Conservation (phyloP, 2,888 invertebrate species). For the Sceliomorpha sp. region DNA sequence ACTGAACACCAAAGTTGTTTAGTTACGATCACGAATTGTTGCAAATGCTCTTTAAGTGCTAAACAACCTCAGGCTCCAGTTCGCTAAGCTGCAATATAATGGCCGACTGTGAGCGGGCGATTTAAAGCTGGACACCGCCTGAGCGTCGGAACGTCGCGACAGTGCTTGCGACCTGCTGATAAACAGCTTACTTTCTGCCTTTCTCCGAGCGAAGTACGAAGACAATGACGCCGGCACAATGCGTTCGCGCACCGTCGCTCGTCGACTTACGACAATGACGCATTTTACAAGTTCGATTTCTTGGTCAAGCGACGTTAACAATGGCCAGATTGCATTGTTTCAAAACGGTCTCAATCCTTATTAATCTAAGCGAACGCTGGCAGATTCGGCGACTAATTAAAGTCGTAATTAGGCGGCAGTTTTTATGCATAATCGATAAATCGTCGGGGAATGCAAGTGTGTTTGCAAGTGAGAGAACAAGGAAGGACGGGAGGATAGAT, state of each 20-base stretch:
- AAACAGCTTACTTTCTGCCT: constrained; percentile 75
- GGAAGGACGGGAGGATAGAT: no score
- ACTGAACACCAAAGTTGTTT: constrained; percentile 35
- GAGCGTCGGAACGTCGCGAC: constrained; percentile 36
- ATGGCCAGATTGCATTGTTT: constrained; percentile 3
- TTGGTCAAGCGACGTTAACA: constrained; percentile 19
- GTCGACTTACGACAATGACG: constrained; percentile 28
- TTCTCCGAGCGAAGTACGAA: constrained; percentile 64
- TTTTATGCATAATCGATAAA: no score
- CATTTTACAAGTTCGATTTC: constrained; percentile 16
- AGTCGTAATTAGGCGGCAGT: no score
- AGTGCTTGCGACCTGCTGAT: constrained; percentile 68
- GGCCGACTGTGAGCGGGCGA: constrained; percentile 38
- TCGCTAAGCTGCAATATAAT: constrained; percentile 49
- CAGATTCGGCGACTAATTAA: neutral
- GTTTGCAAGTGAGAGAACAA: no score
- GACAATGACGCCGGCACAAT: constrained; percentile 64
- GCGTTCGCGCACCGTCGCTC: constrained; percentile 15
- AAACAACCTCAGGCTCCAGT: constrained; percentile 45
- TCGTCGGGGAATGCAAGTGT: no score
- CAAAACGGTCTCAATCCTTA: neutral
- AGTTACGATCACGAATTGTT: constrained; percentile 33
- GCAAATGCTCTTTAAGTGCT: constrained; percentile 39
- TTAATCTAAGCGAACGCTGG: constrained; percentile 1
- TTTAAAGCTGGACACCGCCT: constrained; percentile 30